Evolutionary conservation across 2,888 invertebrate species (phyloP).

Genomic region (Melanchra persicariae): DNA sequence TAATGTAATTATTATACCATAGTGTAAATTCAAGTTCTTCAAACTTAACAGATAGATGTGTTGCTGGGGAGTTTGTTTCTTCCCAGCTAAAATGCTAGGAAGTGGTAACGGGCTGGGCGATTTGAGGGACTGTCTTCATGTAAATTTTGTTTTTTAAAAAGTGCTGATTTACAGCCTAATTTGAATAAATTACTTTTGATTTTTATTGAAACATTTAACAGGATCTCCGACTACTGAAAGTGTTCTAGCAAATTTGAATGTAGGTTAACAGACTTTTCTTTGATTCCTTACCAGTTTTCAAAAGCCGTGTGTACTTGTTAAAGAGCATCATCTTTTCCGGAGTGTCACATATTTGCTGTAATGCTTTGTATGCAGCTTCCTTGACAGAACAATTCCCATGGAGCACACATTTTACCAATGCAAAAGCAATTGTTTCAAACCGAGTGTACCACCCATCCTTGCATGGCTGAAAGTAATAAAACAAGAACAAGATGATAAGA

Average conservation of each 20-base stretch:
- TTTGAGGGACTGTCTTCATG: too few relatives aligned
- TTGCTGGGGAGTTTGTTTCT: too few relatives aligned
- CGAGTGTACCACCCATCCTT: constrained; percentile 88
- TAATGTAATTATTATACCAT: too few relatives aligned
- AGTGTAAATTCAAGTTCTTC: too few relatives aligned
- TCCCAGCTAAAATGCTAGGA: too few relatives aligned
- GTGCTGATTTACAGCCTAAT: too few relatives aligned
- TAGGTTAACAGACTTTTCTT: neutral
- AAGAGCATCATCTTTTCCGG: constrained; percentile 92
- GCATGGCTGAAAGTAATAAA: constrained; percentile 81
- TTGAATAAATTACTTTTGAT: too few relatives aligned
- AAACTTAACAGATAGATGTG: too few relatives aligned
- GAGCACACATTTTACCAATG: constrained; percentile 91
- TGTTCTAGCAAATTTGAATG: neutral
- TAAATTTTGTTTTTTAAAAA: too few relatives aligned
- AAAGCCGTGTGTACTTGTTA: constrained; percentile 89
- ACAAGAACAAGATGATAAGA: too few relatives aligned
- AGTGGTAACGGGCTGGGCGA: too few relatives aligned
- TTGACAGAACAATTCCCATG: constrained; percentile 83
- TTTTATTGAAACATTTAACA: too few relatives aligned
- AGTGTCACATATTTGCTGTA: constrained; percentile 90
- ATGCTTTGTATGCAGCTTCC: constrained; percentile 88
- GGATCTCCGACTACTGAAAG: neutral
- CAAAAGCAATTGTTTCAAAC: constrained; percentile 91
- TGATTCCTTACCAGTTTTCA: constrained; percentile 82